Conservation (phyloP, 2,113 vertebrate species). For the Mellivora capensis region DNA sequence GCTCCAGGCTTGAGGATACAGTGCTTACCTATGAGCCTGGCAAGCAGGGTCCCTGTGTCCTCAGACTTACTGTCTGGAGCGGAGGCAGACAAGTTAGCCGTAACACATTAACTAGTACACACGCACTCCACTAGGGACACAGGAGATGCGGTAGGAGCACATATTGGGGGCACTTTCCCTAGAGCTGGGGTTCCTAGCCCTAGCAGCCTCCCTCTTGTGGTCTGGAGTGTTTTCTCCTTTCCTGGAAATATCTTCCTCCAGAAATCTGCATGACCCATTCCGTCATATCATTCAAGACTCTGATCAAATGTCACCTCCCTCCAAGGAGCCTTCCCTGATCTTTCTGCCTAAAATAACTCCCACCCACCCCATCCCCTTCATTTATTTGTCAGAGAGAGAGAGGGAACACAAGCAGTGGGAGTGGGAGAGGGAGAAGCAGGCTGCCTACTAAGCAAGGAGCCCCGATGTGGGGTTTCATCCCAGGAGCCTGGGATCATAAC, state of each 20-base stretch:
- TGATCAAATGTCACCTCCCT: not conserved
- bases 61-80: not conserved
- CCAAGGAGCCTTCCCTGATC: not conserved
- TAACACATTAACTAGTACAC: not conserved
- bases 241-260: not conserved
- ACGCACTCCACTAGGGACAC: not conserved
- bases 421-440: not conserved
- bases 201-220: not conserved
- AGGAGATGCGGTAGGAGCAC: not conserved
- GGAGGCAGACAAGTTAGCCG: accelerated
- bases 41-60: not conserved
- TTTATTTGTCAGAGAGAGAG: not conserved
- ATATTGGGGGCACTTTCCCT: accelerated
- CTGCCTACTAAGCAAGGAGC: no score
- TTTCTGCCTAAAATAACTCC: not conserved
- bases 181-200: not conserved
- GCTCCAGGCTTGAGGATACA: not conserved
- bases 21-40: not conserved
- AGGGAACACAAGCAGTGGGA: not conserved
- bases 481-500: not conserved
- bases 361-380: no score
- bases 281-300: not conserved
- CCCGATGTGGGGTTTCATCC: not conserved
- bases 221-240: not conserved
- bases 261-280: not conserved